A percentile compares a stretch with the other conserved stretches of the same genome.
Evolutionary conservation across 1,140 invertebrate species (phyloP).

Genomic region (Chymomyza costata): DNA sequence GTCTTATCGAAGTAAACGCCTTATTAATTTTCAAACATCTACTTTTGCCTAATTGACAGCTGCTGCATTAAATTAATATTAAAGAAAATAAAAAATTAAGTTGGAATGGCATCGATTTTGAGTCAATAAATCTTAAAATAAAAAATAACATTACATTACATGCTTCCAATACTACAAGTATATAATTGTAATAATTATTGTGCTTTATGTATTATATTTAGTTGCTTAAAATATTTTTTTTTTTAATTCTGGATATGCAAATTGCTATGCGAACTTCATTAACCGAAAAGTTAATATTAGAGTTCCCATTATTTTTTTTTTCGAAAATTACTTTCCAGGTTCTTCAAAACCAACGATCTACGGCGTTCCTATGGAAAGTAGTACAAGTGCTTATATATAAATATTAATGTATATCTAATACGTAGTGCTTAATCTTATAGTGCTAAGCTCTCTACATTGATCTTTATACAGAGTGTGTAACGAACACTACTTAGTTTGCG

Average conservation of each 20-base stretch:
- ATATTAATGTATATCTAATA: conserved; percentile 1
- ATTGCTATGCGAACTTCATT: too few species aligned
- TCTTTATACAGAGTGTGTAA: conserved; percentile 55
- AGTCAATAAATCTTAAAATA: conserved; percentile 32
- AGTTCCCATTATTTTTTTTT: too few species aligned
- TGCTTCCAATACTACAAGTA: conserved; percentile 12
- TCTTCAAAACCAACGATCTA: conserved; percentile 5
- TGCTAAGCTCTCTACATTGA: conserved; percentile 55
- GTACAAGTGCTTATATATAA: conserved; percentile 22
- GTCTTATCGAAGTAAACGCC: conserved; percentile 3
- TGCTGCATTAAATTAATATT: conserved; percentile 19
- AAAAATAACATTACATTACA: conserved; percentile 34
- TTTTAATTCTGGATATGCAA: neutral
- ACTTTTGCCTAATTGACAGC: conserved; percentile 44
- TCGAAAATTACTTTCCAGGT: too few species aligned
- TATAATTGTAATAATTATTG: neutral
- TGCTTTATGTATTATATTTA: conserved; percentile 24
- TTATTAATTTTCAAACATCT: conserved; percentile 1
- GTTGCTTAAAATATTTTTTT: conserved; percentile 13
- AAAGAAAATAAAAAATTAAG: conserved; percentile 29
- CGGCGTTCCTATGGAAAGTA: neutral
- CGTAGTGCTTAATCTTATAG: conserved; percentile 17
- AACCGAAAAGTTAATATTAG: too few species aligned
- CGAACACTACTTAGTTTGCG: conserved; percentile 48
- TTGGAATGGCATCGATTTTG: conserved; percentile 65